These are phyloP conservation scores for Kryptolebias marmoratus DNA, from an alignment of 2,113 vertebrate genomes.

Conservation along the genomic window DNA sequence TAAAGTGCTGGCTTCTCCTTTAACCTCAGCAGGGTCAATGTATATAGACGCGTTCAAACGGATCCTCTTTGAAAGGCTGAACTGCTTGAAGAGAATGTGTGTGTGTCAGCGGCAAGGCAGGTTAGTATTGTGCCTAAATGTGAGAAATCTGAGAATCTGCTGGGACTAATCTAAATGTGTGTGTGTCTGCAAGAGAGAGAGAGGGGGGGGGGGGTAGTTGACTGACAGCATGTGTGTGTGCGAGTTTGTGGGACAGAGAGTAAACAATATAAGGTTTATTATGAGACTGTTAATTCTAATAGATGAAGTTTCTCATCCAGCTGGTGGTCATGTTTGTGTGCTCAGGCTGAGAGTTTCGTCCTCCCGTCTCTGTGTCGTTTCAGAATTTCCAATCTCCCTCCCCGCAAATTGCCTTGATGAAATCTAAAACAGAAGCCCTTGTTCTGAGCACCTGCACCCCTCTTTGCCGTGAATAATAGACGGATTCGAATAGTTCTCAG, in stretches of 20 bases:
- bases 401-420: conserved; percentile 28
- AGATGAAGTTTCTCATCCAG: conserved; percentile 28
- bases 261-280: conserved; percentile 35
- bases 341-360: conserved; percentile 17
- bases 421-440: conserved; percentile 19
- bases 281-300: conserved; percentile 29
- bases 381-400: background rate
- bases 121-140: conserved; percentile 78
- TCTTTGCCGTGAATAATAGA: conserved; percentile 33
- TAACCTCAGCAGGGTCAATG: conserved; percentile 75
- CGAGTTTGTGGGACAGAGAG: conserved; percentile 34
- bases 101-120: conserved; percentile 84
- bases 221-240: conserved; percentile 18
- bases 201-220: background rate
- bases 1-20: conserved; percentile 40
- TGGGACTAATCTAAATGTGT: conserved; percentile 47
- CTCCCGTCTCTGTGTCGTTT: background rate
- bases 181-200: conserved; percentile 31
- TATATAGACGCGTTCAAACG: conserved; percentile 87
- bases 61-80: conserved; percentile 82
- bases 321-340: background rate
- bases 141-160: conserved; percentile 61
- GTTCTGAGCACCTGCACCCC: conserved; percentile 41
- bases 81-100: conserved; percentile 85
- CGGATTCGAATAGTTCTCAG: conserved; percentile 35